Base-by-base conservation (phyloP, 2,888 invertebrate species). In the Caenorhabditis angaria region DNA sequence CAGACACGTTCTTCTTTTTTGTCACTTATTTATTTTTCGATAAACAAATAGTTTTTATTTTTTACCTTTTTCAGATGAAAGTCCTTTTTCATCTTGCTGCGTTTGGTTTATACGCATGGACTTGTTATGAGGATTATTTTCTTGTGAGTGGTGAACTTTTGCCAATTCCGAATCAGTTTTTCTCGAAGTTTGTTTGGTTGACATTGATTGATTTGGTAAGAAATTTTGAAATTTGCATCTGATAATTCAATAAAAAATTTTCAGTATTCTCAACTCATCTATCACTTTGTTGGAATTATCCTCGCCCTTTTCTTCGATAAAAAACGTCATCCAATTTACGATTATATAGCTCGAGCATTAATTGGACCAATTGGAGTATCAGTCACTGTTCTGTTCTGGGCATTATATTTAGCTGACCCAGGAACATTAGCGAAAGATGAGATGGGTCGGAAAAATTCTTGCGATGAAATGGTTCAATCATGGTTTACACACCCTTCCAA, bases 131-230 rank as follows among this genome's bases (percentile, higher is more conserved):
- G 35, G 85, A 85, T 59, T 75, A 66, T 8, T 59, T 62, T 53
- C 69, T 77, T 20, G 74, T 80, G 1, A 57, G 65, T 10, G 66
- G 64, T 24, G 24, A 70, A 18, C 51, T 70, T 12, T 63, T 81
- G 8, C 83, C 82, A n/a, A 77, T 85, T 32, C 78, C 77, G 1
- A 69, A 71, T 32, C 69, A 78, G 10, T 80, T 74, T 50, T 67
- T 81, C 57, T 84, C 83, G 10, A 76, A 82, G 61, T 80, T 85
- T 56, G 85, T 82, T 20, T 86, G 86, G 86, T 76, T 86, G 22
- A 86, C 86, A 8, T 75, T 85, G 70, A 73, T 85, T 58, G 81
- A 83, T 65, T 67, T 85, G 68, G 85, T 85, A 28, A 69, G 77
- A 72, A 22, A 68, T 24, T 60, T 32, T 32, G 32, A 50, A 20